Percentiles rank a stretch among this genome's conserved stretches.
Evolutionary conservation across 2,113 vertebrate genomes (phyloP).

Genomic region (Coreoperca whiteheadi): DNA sequence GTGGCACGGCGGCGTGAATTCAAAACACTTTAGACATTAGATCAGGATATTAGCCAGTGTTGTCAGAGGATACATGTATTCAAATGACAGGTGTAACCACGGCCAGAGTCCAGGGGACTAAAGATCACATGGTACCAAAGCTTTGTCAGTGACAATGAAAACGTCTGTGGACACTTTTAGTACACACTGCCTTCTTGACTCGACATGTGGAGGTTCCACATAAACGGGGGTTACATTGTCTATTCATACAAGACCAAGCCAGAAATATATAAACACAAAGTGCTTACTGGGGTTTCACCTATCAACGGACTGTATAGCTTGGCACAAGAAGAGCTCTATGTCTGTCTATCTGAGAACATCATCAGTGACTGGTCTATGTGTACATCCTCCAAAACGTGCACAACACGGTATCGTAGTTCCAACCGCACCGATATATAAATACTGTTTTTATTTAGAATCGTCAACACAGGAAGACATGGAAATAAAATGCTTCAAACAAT

Average conservation of each 20-base stretch:
- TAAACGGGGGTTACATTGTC: slow-evolving; percentile 16
- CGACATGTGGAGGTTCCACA: background rate
- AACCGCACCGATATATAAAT: slow-evolving; percentile 69
- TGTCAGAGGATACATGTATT: background rate
- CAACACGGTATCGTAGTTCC: slow-evolving; percentile 17
- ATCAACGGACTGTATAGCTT: slow-evolving; percentile 29
- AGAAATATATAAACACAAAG: slow-evolving; percentile 21
- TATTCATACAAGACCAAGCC: slow-evolving; percentile 7
- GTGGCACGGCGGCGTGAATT: background rate
- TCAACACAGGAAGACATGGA: slow-evolving; percentile 80
- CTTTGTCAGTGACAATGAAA: slow-evolving; percentile 20
- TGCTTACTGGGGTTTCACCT: slow-evolving; percentile 22
- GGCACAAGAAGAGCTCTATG: slow-evolving; percentile 46
- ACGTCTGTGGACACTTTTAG: background rate
- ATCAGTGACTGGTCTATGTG: slow-evolving; percentile 38
- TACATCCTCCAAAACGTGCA: slow-evolving; percentile 35
- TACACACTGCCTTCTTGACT: slow-evolving; percentile 13
- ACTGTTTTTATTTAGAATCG: slow-evolving; percentile 74
- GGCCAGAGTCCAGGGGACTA: background rate
- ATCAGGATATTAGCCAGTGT: background rate
- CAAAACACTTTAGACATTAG: background rate
- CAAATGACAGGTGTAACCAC: slow-evolving; percentile 6
- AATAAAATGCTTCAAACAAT: slow-evolving; percentile 73
- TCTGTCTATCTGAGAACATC: slow-evolving; percentile 18
- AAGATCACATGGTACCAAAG: slow-evolving; percentile 3